These are phyloP conservation scores for Pterophyllum scalare DNA, from an alignment of 2,113 vertebrate genomes.

Conservation along the genomic window DNA sequence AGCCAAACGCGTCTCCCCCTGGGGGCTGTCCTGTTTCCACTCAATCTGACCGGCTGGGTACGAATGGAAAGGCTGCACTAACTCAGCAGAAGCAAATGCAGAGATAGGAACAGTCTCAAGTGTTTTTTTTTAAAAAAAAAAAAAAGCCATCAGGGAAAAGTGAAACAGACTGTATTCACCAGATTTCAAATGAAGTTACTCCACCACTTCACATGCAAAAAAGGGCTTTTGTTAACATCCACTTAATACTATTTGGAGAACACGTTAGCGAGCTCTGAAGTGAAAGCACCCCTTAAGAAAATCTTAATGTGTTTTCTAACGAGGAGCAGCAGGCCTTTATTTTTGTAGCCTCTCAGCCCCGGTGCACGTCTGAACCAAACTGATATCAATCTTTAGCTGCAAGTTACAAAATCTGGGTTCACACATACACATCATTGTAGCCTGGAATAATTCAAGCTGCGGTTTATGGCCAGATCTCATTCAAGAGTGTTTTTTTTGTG, in stretches of 20 bases:
- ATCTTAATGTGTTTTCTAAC: conserved; percentile 19
- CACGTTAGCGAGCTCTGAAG: neutral
- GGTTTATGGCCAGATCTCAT: conserved; percentile 10
- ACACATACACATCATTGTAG: neutral
- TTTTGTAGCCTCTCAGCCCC: neutral
- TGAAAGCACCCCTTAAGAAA: neutral
- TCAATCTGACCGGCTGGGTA: conserved; percentile 47
- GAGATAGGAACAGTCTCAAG: neutral
- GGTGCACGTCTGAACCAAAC: conserved; percentile 16
- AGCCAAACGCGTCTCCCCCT: conserved; percentile 60
- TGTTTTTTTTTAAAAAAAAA: neutral
- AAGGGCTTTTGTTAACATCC: neutral
- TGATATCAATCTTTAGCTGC: conserved; percentile 45
- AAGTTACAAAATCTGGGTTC: neutral
- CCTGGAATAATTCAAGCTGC: neutral
- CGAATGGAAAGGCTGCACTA: conserved; percentile 34
- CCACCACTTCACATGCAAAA: neutral
- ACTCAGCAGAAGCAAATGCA: conserved; percentile 25
- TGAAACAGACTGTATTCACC: neutral
- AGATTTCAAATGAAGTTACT: conserved; percentile 8
- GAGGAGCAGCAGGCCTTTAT: conserved; percentile 35
- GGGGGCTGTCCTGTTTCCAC: conserved; percentile 71
- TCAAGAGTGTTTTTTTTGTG: neutral
- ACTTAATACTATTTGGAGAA: neutral
- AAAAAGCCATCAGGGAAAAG: neutral